These are phyloP conservation scores for Ptilorrhoa leucosticta DNA, from an alignment of 2,113 vertebrate genomes.

Conservation along the genomic window DNA sequence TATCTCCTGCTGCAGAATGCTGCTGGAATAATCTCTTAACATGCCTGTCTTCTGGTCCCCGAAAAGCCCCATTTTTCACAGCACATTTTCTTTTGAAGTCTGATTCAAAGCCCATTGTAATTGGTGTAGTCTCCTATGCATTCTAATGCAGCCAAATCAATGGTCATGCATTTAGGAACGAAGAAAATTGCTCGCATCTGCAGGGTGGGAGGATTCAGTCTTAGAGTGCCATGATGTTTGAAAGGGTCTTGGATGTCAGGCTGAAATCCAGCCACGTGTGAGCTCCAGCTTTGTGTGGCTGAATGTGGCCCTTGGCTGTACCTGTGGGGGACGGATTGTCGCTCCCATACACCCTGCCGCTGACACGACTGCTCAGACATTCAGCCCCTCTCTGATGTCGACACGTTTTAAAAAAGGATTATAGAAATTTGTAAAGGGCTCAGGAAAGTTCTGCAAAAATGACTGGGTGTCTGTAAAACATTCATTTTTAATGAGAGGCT, in stretches of 20 bases:
- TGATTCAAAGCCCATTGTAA: conserved; percentile 33
- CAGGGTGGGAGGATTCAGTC: conserved; percentile 7
- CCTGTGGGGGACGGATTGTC: not conserved
- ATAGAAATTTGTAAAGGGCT: not conserved
- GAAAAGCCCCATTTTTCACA: conserved; percentile 13
- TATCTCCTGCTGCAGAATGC: not conserved
- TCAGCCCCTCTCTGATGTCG: not conserved
- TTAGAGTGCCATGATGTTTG: not conserved
- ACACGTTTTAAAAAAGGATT: rapidly evolving
- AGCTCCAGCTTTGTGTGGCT: not conserved
- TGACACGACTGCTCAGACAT: not conserved
- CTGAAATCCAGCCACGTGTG: not conserved
- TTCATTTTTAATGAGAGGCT: not conserved
- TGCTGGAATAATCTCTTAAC: not conserved
- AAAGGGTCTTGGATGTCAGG: not conserved
- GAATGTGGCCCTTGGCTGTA: not conserved
- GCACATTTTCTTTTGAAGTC: conserved; percentile 26
- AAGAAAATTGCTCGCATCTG: conserved; percentile 14
- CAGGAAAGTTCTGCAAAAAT: not conserved
- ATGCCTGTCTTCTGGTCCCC: not conserved
- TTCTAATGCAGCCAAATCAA: conserved; percentile 33
- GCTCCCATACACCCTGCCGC: not conserved
- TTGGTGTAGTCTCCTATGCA: not conserved
- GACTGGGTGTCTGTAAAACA: not conserved
- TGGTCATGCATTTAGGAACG: not conserved